Evolutionary conservation across 2,888 invertebrate genomes (phyloP).

Genomic region (Taphrorychus bicolor): DNA sequence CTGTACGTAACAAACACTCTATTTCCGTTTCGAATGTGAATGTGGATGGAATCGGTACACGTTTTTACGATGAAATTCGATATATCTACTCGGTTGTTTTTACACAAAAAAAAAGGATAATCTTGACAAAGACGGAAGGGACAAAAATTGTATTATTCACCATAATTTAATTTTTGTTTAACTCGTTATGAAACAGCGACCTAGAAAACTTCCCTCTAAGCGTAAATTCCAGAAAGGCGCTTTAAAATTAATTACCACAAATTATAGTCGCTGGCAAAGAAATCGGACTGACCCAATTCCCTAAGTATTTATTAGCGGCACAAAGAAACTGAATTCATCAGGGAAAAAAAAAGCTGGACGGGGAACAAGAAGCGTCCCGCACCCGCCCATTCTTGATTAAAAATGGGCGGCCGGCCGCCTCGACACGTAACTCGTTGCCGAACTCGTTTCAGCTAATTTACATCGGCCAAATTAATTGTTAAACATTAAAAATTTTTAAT

Average conservation of each 20-base stretch:
- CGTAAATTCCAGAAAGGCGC: neutral
- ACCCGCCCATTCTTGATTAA: conserved; percentile 20
- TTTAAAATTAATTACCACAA: conserved; percentile 10
- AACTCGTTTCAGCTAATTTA: conserved; percentile 32
- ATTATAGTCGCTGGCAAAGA: conserved; percentile 3
- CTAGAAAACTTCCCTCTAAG: neutral
- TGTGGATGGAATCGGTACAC: neutral
- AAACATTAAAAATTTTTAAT: conserved; percentile 34
- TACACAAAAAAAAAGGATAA: neutral
- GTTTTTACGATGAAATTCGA: neutral
- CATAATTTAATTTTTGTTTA: neutral
- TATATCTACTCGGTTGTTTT: no score
- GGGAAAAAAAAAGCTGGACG: conserved; percentile 2
- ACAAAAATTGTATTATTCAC: neutral
- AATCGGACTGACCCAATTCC: conserved; percentile 2
- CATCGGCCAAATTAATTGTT: conserved; percentile 36
- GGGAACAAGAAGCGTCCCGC: neutral
- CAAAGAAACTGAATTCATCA: conserved; percentile 5
- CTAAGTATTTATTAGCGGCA: conserved; percentile 17
- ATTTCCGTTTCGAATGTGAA: conserved; percentile 4
- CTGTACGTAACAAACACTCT: conserved; percentile 4
- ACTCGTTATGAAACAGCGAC: neutral
- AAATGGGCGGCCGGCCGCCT: conserved; percentile 21
- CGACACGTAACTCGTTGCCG: conserved; percentile 23
- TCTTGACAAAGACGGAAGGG: neutral